Base-by-base conservation (phyloP, 2,113 vertebrate genomes). In the Scomber scombrus region DNA sequence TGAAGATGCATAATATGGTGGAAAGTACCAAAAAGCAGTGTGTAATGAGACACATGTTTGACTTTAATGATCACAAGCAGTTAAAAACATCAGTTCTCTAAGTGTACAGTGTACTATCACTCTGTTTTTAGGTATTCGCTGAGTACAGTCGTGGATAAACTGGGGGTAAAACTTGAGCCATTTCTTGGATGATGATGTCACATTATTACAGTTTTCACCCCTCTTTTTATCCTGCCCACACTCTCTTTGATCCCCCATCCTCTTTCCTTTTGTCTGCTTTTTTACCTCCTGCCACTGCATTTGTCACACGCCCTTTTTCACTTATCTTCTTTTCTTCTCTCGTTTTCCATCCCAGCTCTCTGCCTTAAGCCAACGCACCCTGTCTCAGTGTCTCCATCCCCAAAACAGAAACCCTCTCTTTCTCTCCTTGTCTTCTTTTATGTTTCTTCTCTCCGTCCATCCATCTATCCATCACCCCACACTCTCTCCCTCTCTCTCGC, bases 391-490 rank as follows among this genome's bases (percentile, higher is more conserved):
- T 72, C 71, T 84, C 68, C 56, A 77, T 69, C 23, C 63, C 31
- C 65, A 75, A 84, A 86, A 84, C 68, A 80, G 49, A 56, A 80
- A 60, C 54, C n/a, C 34, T 63, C 34, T 40, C 68, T 76, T 60
- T 75, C 46, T 52, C 46, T 19, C 18, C 54, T 50, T 56, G 45
- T 72, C 65, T 75, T 79, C 60, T 83, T 85, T 90, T 68, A 80
- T 83, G 51, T 85, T 74, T 63, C 75, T 26, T 79, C 70, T 58
- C 46, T 72, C 71, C 64, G 50, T 81, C 68, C 67, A 84, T 88
- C 63, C 70, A 79, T 88, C 82, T 60, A 80, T 88, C 80, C n/a
- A 81, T 85, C 75, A 86, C 79, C 88, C 61, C 19, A 52, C 68
- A 15, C 56, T 65, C 63, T 34, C 51, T 54, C 61, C 29, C 40